Percentiles rank a stretch among this genome's conserved stretches.
Conservation (phyloP, 2,113 vertebrate species). For the Psephotus haematonotus region DNA sequence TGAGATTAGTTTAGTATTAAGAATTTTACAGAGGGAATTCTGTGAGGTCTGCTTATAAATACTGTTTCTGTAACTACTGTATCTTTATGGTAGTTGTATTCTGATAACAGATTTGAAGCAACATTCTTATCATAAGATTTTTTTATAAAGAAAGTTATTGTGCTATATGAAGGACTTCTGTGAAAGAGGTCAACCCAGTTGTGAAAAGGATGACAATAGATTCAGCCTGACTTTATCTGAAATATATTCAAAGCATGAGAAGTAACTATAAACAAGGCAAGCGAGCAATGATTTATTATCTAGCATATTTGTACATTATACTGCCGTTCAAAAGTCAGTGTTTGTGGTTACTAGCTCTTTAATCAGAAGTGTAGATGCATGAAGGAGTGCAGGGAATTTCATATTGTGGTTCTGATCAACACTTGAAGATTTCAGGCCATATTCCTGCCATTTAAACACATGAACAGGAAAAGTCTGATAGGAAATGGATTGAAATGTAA, state of each 20-base stretch:
- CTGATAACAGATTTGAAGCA: neutral
- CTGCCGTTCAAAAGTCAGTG: neutral
- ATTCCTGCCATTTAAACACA: neutral
- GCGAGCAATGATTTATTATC: neutral
- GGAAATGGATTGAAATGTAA: neutral
- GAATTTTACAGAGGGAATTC: neutral
- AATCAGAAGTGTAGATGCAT: neutral
- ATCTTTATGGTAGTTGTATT: neutral
- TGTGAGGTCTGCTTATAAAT: neutral
- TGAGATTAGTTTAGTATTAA: neutral
- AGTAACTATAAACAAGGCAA: neutral
- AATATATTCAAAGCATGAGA: neutral
- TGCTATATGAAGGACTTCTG: neutral
- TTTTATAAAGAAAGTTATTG: neutral
- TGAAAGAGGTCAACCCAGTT: neutral
- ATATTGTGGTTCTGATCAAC: neutral
- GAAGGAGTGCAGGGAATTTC: neutral
- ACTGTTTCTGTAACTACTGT: neutral
- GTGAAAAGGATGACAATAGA: neutral
- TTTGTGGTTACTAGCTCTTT: neutral
- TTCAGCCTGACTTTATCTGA: neutral
- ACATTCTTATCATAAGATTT: neutral
- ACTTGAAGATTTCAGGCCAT: neutral
- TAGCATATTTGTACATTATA: neutral
- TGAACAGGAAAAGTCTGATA: neutral